Conservation (phyloP, 2,888 invertebrate species). For the Entomobrya multifasciata region DNA sequence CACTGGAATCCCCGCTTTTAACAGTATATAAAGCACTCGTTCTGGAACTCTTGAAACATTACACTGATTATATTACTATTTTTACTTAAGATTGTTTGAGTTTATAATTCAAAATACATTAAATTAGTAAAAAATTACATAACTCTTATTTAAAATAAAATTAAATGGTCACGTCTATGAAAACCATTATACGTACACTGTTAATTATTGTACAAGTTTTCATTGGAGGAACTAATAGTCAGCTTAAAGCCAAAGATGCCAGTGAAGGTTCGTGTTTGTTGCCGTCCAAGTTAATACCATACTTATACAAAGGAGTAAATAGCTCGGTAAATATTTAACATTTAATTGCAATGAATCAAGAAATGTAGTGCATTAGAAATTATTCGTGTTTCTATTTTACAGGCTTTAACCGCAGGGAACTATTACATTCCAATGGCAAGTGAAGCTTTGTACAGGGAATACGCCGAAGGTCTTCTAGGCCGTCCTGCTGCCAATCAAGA, state of each 20-base stretch:
- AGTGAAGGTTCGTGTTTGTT: slow-evolving; percentile 59
- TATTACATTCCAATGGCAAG: slow-evolving; percentile 63
- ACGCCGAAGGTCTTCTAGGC: slow-evolving; percentile 58
- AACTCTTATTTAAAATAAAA: no score
- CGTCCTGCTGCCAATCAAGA: slow-evolving; percentile 48
- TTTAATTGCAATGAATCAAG: no score
- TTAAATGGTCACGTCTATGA: background rate
- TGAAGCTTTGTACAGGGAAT: slow-evolving; percentile 53
- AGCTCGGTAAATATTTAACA: slow-evolving; percentile 52
- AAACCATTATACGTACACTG: background rate
- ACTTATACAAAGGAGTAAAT: slow-evolving; percentile 41
- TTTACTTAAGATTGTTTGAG: no score
- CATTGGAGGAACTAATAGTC: background rate
- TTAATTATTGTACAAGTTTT: background rate
- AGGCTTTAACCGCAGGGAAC: slow-evolving; percentile 50
- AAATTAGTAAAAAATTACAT: no score
- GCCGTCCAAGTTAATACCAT: slow-evolving; percentile 26
- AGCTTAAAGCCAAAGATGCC: slow-evolving; percentile 36
- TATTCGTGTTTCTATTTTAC: no score
- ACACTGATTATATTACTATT: no score
- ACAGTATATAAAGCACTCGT: no score
- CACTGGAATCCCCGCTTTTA: no score
- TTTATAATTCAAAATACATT: no score
- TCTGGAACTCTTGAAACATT: no score
- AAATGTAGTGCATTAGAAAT: no score